Evolutionary conservation across 1,140 invertebrate genomes (phyloP).

Genomic region (Arctopsyche grandis): DNA sequence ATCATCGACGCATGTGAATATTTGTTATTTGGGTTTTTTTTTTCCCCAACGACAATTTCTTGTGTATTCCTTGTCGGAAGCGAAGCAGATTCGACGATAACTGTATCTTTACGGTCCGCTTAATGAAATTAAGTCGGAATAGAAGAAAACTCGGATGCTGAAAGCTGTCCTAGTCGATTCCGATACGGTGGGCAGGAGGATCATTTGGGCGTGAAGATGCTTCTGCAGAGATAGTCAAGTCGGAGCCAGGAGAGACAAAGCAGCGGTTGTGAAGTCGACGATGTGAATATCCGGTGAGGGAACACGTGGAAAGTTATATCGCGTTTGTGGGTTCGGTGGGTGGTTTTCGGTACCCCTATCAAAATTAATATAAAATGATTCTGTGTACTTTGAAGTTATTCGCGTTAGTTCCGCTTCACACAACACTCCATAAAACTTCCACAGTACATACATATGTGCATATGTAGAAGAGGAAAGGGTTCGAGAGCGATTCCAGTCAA

Average conservation of each 20-base stretch:
- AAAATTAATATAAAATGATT: not conserved
- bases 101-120: constrained; percentile 14
- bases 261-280: constrained; percentile 44
- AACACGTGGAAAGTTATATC: constrained; percentile 1
- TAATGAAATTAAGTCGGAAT: constrained; percentile 24
- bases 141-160: not conserved
- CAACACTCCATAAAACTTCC: no score
- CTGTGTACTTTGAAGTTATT: not conserved
- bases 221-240: not conserved
- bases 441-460: no score
- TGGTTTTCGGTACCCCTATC: not conserved
- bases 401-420: no score
- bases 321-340: not conserved
- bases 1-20: no score
- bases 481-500: no score
- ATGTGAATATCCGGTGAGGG: no score
- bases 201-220: constrained; percentile 37
- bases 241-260: constrained; percentile 23
- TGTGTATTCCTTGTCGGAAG: not conserved
- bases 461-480: no score
- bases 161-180: constrained; percentile 14
- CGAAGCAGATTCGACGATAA: constrained; percentile 12
- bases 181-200: constrained; percentile 21
- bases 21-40: no score
- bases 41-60: no score